Evolutionary conservation across 2,113 vertebrate species (phyloP).

Genomic region (Nycticryphes semicollaris): DNA sequence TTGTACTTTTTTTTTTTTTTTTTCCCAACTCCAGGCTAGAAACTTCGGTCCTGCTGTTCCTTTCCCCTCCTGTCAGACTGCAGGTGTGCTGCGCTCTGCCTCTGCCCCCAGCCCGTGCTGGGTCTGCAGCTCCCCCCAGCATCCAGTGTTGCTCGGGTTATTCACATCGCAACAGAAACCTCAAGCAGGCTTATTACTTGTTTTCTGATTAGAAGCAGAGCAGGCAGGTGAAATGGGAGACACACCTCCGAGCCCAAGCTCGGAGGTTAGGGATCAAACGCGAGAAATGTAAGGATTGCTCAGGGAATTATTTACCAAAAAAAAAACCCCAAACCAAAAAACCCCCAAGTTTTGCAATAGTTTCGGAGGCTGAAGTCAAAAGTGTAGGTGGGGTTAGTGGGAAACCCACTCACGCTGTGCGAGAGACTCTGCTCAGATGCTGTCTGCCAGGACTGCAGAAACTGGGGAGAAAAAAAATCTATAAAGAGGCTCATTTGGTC

Average conservation of each 20-base stretch:
- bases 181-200: background rate
- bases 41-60: background rate
- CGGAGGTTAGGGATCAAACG: background rate
- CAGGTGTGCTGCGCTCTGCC: rapidly evolving
- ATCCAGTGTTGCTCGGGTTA: background rate
- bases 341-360: background rate
- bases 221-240: background rate
- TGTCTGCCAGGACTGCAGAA: background rate
- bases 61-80: rapidly evolving
- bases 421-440: background rate
- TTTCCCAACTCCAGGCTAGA: background rate
- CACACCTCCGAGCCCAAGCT: background rate
- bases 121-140: background rate
- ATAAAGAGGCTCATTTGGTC: background rate
- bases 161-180: background rate
- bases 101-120: background rate
- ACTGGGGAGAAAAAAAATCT: background rate
- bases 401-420: background rate
- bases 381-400: background rate
- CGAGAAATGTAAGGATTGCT: rapidly evolving
- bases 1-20: background rate
- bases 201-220: background rate
- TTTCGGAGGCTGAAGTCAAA: background rate
- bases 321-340: too few relatives aligned
- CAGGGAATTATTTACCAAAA: background rate